phyloP scores from a whole-genome alignment of 2,888 invertebrate species.

The Andricus quercusramuli region DNA sequence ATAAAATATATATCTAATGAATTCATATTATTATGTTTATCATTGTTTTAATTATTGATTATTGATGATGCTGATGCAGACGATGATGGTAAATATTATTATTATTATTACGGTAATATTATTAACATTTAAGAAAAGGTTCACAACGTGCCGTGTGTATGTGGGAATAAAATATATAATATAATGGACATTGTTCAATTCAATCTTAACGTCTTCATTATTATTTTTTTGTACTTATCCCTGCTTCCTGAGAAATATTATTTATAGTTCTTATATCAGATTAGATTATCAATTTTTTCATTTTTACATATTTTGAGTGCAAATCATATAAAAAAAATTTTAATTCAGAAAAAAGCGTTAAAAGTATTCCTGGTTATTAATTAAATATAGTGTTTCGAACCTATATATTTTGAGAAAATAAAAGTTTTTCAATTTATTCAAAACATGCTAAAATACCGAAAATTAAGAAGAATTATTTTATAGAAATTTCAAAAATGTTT shows the following conservation, averaged over 20 bases:
- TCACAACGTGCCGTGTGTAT: conserved; percentile 95
- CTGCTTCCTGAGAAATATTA: neutral
- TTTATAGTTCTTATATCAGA: neutral
- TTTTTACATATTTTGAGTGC: no score
- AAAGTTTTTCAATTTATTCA: no score
- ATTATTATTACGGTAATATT: conserved; percentile 77
- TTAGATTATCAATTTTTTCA: neutral
- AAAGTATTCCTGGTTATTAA: no score
- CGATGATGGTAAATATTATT: conserved; percentile 68
- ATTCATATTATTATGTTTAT: conserved; percentile 74
- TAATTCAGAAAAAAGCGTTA: no score
- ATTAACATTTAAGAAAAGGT: conserved; percentile 88
- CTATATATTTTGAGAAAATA: no score
- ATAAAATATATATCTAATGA: conserved; percentile 72
- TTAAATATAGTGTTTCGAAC: no score
- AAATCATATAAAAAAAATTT: no score
- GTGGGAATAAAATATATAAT: conserved; percentile 89
- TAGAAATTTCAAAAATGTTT: no score
- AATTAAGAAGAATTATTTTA: no score
- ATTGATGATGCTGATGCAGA: conserved; percentile 59
- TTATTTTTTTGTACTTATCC: neutral
- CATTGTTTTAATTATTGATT: conserved; percentile 73
- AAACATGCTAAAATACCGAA: no score
- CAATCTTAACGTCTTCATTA: conserved; percentile 73
- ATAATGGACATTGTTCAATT: conserved; percentile 94